Conservation (phyloP, 2,888 invertebrate genomes). For the Nipponacmea schrenckii region DNA sequence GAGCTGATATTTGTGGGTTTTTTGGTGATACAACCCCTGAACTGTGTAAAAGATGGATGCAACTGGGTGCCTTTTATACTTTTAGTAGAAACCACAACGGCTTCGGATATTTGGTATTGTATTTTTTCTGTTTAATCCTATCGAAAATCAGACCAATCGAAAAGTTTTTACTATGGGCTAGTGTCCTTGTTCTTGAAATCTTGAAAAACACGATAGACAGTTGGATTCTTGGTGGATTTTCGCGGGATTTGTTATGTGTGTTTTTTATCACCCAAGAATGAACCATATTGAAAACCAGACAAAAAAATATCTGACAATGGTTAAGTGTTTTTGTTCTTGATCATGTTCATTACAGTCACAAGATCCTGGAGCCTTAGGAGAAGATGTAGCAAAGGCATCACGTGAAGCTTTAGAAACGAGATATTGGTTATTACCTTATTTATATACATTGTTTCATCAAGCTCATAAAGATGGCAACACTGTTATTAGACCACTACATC, state of each 20-base stretch:
- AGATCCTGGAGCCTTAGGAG: conserved; percentile 58
- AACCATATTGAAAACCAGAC: too few species aligned
- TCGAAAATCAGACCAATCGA: too few species aligned
- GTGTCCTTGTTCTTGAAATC: too few species aligned
- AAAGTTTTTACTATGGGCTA: too few species aligned
- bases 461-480: conserved; percentile 77
- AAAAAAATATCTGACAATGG: too few species aligned
- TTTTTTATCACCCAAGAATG: too few species aligned
- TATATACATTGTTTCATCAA: conserved; percentile 63
- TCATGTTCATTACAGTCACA: conserved; percentile 46
- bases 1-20: conserved; percentile 63
- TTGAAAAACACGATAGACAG: too few species aligned
- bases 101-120: too few species aligned
- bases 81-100: conserved; percentile 60
- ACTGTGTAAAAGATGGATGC: conserved; percentile 60
- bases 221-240: too few species aligned
- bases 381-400: conserved; percentile 50
- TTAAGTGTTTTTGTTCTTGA: too few species aligned
- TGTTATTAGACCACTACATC: conserved; percentile 82
- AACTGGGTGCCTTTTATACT: conserved; percentile 62
- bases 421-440: conserved; percentile 62
- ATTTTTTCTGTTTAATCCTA: not conserved
- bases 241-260: too few species aligned
- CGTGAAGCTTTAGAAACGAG: conserved; percentile 54
- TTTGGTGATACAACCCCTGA: conserved; percentile 46